Percentiles rank a stretch among this genome's conserved stretches.
These are phyloP conservation scores for Pharmacophagus antenor DNA, from an alignment of 2,888 invertebrate species.

Conservation along the genomic window DNA sequence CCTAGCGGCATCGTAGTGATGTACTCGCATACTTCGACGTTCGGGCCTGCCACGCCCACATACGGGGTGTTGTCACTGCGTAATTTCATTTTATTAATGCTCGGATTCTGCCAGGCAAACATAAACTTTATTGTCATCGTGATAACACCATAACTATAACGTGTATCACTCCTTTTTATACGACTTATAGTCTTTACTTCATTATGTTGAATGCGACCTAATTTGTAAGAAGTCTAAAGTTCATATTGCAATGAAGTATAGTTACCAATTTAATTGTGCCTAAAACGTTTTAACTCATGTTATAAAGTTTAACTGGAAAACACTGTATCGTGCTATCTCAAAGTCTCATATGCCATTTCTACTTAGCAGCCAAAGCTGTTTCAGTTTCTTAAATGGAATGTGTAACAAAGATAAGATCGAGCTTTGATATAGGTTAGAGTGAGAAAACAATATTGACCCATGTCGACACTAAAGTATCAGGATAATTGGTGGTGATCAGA, in stretches of 20 bases:
- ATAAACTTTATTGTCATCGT: slow-evolving; percentile 64
- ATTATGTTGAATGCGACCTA: slow-evolving; percentile 36
- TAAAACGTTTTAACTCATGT: background rate
- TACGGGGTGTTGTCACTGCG: slow-evolving; percentile 71
- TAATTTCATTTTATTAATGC: slow-evolving; percentile 71
- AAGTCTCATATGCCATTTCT: slow-evolving; percentile 32
- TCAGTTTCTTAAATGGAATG: slow-evolving; percentile 57
- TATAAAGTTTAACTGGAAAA: background rate
- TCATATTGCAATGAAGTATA: background rate
- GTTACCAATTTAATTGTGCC: background rate
- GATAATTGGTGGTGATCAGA: slow-evolving; percentile 78
- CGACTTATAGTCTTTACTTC: background rate
- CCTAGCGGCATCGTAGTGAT: slow-evolving; percentile 51
- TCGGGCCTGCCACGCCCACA: slow-evolving; percentile 64
- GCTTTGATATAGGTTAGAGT: slow-evolving; percentile 34
- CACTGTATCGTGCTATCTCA: slow-evolving; percentile 12
- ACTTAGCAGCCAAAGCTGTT: slow-evolving; percentile 46
- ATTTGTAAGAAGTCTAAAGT: background rate
- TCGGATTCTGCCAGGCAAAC: slow-evolving; percentile 55
- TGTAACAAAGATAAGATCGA: slow-evolving; percentile 40
- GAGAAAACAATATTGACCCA: slow-evolving; percentile 37
- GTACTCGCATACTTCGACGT: slow-evolving; percentile 47
- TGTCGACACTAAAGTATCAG: slow-evolving; percentile 60
- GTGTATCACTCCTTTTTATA: slow-evolving; percentile 11
- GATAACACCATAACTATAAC: slow-evolving; percentile 60